Evolutionary conservation across 2,797 vertebrate genomes (phyloP).

Genomic region (Rhabdomys pumilio): DNA sequence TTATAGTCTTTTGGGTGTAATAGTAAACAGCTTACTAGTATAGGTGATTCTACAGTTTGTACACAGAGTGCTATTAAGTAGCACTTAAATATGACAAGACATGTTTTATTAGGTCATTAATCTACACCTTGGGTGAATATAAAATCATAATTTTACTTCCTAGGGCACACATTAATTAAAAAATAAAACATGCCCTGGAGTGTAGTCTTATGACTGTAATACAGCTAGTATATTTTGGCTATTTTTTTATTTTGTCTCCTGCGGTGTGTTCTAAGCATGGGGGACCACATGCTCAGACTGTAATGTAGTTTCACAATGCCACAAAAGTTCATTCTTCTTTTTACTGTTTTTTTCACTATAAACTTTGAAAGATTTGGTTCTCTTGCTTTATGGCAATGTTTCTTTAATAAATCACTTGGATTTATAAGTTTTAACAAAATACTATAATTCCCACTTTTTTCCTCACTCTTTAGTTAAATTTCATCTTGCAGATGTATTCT

Average conservation of each 20-base stretch:
- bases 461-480: constrained; percentile 40
- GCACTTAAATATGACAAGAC: constrained; percentile 57
- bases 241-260: constrained; percentile 61
- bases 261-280: constrained; percentile 48
- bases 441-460: constrained; percentile 48
- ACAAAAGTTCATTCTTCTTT: constrained; percentile 41
- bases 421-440: constrained; percentile 56
- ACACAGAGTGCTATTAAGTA: constrained; percentile 48
- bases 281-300: constrained; percentile 7
- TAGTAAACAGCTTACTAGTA: constrained; percentile 63
- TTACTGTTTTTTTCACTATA: not conserved
- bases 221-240: constrained; percentile 70
- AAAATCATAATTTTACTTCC: constrained; percentile 74
- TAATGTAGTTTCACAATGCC: not conserved
- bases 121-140: constrained; percentile 66
- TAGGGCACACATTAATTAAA: constrained; percentile 78
- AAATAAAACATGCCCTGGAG: constrained; percentile 77
- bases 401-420: constrained; percentile 68
- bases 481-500: constrained; percentile 45
- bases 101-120: constrained; percentile 76
- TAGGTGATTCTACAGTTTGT: constrained; percentile 71
- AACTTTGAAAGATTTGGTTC: constrained; percentile 49
- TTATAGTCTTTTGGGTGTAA: constrained; percentile 67
- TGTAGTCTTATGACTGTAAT: constrained; percentile 56
- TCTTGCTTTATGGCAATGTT: constrained; percentile 56